Base-by-base conservation (phyloP, 2,797 vertebrate species). In the Lagodon rhomboides region DNA sequence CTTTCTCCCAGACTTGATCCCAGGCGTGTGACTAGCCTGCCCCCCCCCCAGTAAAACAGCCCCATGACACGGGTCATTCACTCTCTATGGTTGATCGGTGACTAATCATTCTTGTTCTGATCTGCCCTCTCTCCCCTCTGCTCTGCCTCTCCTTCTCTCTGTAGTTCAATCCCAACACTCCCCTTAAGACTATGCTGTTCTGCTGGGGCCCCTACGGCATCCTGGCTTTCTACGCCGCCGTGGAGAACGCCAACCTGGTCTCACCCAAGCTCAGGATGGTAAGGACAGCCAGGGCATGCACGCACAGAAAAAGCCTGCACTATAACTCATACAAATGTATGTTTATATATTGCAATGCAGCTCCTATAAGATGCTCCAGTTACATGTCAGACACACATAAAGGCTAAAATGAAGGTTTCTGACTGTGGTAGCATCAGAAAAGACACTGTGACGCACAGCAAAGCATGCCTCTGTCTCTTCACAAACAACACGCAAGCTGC, bases 251-350 rank as follows among this genome's bases (percentile, higher is more conserved):
- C 84, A 96, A 86, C 77, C 91, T 97, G 82, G 90, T 99, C 43
- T 97, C 97, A 34, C 95, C 97, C 11, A 97, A 97, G 93, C 93
- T 99, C 53, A 96, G 96, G 91, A 99, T 99, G 98, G 98, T 99
- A 95, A 30, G 86, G 43, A 71, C 15, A 25, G 27, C 16, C 30
- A 55, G 20, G 12, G 25, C 13, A 56, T 20, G 12, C 54, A 56
- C 17, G 16, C 15, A 60, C 27, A 75, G 22, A 73, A 47, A 64
- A 50, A 44, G n/a, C 0, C 12, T 68, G 12, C 9, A 43, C 17
- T 7, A 34, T 51, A 66, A 65, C 22, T 12, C 5, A 68, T 16
- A 30, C 20, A 60, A 46, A 58, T 44, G 7, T 6, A 47, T 30
- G 9, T 34, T 12, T 65, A 47, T 12, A 46, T 53, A 56, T 23